Conservation (phyloP, 2,797 vertebrate genomes). For the Acomys russatus region DNA sequence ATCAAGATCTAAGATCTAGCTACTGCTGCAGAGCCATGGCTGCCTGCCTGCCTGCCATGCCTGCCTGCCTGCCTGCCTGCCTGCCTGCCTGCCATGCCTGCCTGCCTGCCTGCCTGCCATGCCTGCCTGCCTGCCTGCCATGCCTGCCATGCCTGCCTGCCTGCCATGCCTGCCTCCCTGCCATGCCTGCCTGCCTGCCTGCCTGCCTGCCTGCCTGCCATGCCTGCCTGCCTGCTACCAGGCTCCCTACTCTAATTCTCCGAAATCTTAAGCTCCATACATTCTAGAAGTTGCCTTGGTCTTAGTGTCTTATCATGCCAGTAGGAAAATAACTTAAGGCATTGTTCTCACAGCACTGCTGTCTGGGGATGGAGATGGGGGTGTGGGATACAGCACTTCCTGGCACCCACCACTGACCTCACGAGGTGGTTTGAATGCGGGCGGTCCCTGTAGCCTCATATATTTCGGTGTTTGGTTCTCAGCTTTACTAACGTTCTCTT, state of each 20-base stretch:
- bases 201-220: no score
- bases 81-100: no score
- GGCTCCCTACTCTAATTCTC: background rate
- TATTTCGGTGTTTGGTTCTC: background rate
- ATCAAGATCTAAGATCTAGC: background rate
- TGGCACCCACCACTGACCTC: background rate
- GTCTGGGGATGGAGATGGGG: no score
- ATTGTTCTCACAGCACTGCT: background rate
- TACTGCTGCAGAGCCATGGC: background rate
- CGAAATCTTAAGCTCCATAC: background rate
- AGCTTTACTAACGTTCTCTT: background rate
- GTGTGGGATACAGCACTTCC: background rate
- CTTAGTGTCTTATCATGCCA: background rate
- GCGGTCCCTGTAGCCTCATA: background rate
- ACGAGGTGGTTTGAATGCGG: background rate
- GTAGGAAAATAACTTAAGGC: background rate
- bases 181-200: no score
- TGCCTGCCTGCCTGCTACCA: background rate
- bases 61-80: no score
- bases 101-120: no score
- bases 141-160: no score
- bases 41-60: no score
- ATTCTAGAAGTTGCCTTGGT: background rate
- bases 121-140: no score
- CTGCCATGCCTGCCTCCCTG: no score